A percentile compares a stretch with the other conserved stretches of the same genome.
phyloP scores from a whole-genome alignment of 2,888 invertebrate species.

The Tillus elongatus region DNA sequence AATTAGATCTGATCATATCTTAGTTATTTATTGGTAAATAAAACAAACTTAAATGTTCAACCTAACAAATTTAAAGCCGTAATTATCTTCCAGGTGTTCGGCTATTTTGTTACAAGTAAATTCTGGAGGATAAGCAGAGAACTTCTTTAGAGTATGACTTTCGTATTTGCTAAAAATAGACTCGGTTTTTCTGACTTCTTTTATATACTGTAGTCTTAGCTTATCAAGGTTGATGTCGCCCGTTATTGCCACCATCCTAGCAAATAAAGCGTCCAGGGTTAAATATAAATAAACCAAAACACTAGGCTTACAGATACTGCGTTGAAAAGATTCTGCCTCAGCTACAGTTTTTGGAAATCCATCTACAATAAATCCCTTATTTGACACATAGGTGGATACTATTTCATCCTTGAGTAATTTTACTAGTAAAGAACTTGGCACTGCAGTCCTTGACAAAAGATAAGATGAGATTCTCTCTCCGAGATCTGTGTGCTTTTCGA shows the following conservation, averaged over 20 bases:
- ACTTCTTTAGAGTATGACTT: slow-evolving; percentile 7
- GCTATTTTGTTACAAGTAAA: slow-evolving; percentile 7
- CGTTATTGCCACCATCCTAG: slow-evolving; percentile 7
- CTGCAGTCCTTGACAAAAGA: not conserved
- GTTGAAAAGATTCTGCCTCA: slow-evolving; percentile 7
- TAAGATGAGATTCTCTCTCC: not conserved
- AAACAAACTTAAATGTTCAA: too few relatives aligned
- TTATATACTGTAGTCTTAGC: slow-evolving; percentile 1
- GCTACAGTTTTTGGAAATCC: slow-evolving; percentile 10
- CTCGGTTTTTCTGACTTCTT: slow-evolving; percentile 8
- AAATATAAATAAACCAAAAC: slow-evolving; percentile 10
- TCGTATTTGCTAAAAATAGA: slow-evolving; percentile 7
- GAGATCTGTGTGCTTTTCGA: not conserved
- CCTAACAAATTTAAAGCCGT: slow-evolving; percentile 10
- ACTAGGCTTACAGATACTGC: slow-evolving; percentile 6
- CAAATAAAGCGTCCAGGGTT: slow-evolving; percentile 9
- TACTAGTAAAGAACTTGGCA: slow-evolving; percentile 8
- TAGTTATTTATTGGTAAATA: too few relatives aligned
- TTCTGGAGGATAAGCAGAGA: slow-evolving; percentile 10
- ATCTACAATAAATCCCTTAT: slow-evolving; percentile 10
- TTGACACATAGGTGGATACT: slow-evolving; percentile 4
- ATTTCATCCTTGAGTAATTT: slow-evolving; percentile 12
- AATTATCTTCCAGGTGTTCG: slow-evolving; percentile 12
- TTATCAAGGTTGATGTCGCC: slow-evolving; percentile 8
- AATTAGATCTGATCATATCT: too few relatives aligned